Base-by-base conservation (phyloP, 1,140 invertebrate species). In the Tenebrio molitor region DNA sequence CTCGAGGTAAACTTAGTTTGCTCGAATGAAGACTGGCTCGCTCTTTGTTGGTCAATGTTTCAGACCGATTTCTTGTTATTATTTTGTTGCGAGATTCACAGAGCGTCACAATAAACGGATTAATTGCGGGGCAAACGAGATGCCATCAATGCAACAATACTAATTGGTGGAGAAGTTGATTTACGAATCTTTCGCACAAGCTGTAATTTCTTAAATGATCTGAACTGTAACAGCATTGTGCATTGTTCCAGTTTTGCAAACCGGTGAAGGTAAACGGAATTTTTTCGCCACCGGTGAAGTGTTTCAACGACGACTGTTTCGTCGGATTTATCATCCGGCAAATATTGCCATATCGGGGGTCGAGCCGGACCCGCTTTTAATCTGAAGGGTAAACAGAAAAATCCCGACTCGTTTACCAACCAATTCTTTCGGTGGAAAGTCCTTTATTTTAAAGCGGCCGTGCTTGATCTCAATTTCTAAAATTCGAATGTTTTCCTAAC, bases 401-500 rank as follows among this genome's bases (percentile, higher is more conserved):
- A 19, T 50, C 17, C 21, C 8, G 5, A n/a, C 21, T 19, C 44
- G 16, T 50, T 50, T 50, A 50, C 1, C 17, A 19, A 1, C 7
- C 8, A 50, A 21, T 50, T 50, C 19, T 50, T 21, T 50, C 12
- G 19, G 17, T 21, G 3, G 44, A 29, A 29, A 29, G 23, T 29
- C 50, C 21, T 58, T 50, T 58, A 14, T 58, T 58, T 25, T 58
- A 29, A 58, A 58, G 21, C 19, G 1, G 62, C 12, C 12, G 36
- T 19, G 34, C 53, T 71, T 71, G 69, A 71, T 71, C 21, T 71
- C 58, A 65, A 71, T 71, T 64, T 71, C 17, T 44, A 71, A 62
- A 71, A 71, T 71, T 46, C 25, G 39, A 71, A 64, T 71, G 69
- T 71, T 71, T 71, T 71, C 58, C 5, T 39, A 65, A 71, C 69